These are phyloP conservation scores for Plecturocebus donacophilus DNA, from an alignment of 2,113 vertebrate genomes.

Conservation along the genomic window DNA sequence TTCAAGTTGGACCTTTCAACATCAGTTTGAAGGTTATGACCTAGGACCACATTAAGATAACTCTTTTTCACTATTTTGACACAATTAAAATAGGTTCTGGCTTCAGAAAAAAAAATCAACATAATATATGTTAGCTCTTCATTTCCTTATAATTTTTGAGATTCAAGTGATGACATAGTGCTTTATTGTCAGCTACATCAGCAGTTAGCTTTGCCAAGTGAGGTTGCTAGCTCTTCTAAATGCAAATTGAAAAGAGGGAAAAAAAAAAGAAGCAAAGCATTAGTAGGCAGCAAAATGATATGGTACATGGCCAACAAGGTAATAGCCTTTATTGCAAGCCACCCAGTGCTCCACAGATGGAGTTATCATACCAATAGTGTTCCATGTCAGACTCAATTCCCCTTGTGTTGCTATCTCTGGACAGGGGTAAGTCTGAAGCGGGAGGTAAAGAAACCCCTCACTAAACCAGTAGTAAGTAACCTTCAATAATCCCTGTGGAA, in stretches of 20 bases:
- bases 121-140: not conserved
- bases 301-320: slow-evolving; percentile 38
- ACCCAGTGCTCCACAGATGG: not conserved
- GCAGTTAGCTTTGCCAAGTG: slow-evolving; percentile 69
- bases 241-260: slow-evolving; percentile 62
- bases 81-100: slow-evolving; percentile 28
- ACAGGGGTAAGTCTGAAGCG: not conserved
- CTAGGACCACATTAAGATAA: not conserved
- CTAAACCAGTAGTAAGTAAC: not conserved
- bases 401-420: not conserved
- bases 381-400: not conserved
- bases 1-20: slow-evolving; percentile 27
- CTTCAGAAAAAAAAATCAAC: not conserved
- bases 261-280: not conserved
- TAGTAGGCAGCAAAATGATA: slow-evolving; percentile 51
- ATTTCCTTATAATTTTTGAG: slow-evolving; percentile 43
- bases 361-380: not conserved
- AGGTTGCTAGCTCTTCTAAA: slow-evolving; percentile 69
- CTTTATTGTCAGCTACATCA: slow-evolving; percentile 59
- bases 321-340: slow-evolving; percentile 34
- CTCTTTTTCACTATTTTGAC: not conserved
- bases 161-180: slow-evolving; percentile 37
- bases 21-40: not conserved
- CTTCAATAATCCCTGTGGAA: not conserved
- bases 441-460: not conserved